Evolutionary conservation across 2,113 vertebrate genomes (phyloP).

Genomic region (Nettapus auritus): DNA sequence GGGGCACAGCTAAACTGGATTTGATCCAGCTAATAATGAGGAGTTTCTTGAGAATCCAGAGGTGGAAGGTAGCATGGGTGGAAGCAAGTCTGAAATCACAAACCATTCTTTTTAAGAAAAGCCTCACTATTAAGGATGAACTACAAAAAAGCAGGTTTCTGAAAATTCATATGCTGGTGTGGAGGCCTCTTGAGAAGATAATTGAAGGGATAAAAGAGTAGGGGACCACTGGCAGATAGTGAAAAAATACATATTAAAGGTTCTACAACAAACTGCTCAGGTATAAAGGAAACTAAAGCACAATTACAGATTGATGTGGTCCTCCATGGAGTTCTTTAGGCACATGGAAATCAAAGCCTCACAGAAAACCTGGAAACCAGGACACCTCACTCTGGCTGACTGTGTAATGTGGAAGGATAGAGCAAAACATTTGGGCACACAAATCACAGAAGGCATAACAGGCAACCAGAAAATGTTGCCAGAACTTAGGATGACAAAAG

Average conservation of each 20-base stretch:
- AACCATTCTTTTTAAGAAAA: constrained; percentile 12
- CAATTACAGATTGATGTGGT: not conserved
- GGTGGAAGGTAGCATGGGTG: not conserved
- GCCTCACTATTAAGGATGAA: not conserved
- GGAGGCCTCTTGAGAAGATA: not conserved
- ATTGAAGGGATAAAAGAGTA: constrained; percentile 5
- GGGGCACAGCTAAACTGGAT: not conserved
- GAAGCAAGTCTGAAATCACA: not conserved
- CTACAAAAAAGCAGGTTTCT: not conserved
- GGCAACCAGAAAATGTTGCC: not conserved
- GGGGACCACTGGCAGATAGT: not conserved
- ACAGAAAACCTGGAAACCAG: constrained; percentile 19
- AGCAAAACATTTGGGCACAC: not conserved
- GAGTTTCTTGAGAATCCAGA: not conserved
- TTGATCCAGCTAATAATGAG: not conserved
- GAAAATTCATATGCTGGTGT: not conserved
- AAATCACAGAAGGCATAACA: not conserved
- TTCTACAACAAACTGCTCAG: not conserved
- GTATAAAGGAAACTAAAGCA: not conserved
- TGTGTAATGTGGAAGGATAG: not conserved
- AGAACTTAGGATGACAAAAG: not conserved
- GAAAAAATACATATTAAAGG: not conserved
- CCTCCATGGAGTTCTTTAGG: not conserved
- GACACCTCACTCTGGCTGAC: not conserved
- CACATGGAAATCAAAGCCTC: not conserved